Evolutionary conservation across 2,113 vertebrate genomes (phyloP).

Genomic region (Xenopus borealis): DNA sequence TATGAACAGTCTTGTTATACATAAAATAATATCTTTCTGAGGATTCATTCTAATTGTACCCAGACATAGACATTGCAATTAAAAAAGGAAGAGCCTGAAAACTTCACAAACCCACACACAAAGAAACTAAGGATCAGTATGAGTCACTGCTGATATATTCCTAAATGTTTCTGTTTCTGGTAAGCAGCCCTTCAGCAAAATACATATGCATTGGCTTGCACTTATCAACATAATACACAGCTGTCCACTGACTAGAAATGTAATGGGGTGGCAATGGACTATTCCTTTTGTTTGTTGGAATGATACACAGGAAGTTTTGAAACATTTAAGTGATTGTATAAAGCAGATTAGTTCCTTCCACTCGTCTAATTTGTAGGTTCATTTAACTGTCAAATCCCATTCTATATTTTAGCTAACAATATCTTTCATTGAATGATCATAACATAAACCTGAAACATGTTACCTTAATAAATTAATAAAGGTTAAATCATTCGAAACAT

Average conservation of each 20-base stretch:
- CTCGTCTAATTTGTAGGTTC: conserved; percentile 52
- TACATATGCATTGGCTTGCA: neutral
- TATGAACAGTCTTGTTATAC: too few relatives aligned
- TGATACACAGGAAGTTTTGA: conserved; percentile 46
- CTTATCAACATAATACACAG: neutral
- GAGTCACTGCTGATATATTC: too few relatives aligned
- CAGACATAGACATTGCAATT: too few relatives aligned
- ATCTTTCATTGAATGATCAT: conserved; percentile 66
- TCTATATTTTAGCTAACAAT: conserved; percentile 59
- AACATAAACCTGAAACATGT: conserved; percentile 65
- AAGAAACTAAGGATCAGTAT: too few relatives aligned
- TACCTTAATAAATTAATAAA: conserved; percentile 72
- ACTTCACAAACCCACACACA: too few relatives aligned
- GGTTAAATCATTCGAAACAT: conserved; percentile 72
- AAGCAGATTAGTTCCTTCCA: conserved; percentile 50
- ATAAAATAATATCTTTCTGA: too few relatives aligned
- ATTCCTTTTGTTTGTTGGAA: conserved; percentile 39
- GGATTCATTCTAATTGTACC: too few relatives aligned
- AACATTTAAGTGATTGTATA: conserved; percentile 47
- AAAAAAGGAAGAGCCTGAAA: too few relatives aligned
- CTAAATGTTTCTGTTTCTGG: too few relatives aligned
- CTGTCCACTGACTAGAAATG: neutral
- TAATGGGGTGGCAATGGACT: conserved; percentile 38
- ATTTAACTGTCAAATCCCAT: conserved; percentile 61
- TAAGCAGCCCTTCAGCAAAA: neutral